phyloP scores from a whole-genome alignment of 2,888 invertebrate genomes.

The Tetranychus piercei region DNA sequence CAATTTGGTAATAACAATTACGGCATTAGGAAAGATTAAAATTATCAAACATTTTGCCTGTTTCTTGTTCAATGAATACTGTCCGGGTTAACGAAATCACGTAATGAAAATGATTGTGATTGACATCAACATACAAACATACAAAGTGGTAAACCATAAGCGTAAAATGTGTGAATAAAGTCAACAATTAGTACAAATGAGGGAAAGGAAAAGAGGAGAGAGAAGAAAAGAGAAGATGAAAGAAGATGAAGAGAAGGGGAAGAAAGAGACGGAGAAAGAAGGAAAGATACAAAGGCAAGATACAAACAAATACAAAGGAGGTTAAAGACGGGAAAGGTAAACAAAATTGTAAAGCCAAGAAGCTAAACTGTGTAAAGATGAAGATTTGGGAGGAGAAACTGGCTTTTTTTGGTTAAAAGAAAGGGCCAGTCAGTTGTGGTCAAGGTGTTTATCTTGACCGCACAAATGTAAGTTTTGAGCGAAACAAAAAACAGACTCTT shows the following conservation, averaged over 20 bases:
- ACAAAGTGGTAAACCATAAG: not conserved
- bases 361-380: too few relatives aligned
- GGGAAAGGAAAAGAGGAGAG: not conserved
- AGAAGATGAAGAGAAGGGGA: not conserved
- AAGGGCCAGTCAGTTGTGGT: not conserved
- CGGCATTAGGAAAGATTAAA: not conserved
- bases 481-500: not conserved
- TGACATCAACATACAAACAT: not conserved
- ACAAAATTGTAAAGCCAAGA: not conserved
- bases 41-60: not conserved
- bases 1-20: not conserved
- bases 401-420: too few relatives aligned
- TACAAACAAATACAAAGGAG: not conserved
- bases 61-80: not conserved
- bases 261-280: not conserved
- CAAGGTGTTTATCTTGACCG: not conserved
- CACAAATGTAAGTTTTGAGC: not conserved
- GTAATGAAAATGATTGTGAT: not conserved
- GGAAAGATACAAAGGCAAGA: not conserved
- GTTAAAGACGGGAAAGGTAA: not conserved
- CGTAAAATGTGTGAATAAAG: not conserved
- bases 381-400: too few relatives aligned
- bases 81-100: not conserved
- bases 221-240: not conserved
- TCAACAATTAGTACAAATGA: constrained; percentile 10